These are phyloP conservation scores for Craseonycteris thonglongyai DNA, from an alignment of 2,113 vertebrate species.

Conservation along the genomic window DNA sequence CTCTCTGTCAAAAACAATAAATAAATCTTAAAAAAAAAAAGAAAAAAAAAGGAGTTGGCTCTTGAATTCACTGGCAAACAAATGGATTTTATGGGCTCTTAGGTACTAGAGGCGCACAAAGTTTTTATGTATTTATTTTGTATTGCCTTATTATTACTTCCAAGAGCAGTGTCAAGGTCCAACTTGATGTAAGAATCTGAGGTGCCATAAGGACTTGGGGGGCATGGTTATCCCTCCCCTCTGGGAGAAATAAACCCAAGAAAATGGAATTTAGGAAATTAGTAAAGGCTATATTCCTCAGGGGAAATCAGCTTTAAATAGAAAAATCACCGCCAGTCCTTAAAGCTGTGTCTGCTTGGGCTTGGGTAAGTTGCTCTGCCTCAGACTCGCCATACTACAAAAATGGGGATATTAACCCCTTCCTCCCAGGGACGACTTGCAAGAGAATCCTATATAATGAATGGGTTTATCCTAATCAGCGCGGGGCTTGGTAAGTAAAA, in stretches of 20 bases:
- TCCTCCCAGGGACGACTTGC: fast-evolving
- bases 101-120: neutral
- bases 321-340: neutral
- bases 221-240: neutral
- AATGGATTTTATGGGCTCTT: neutral
- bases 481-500: fast-evolving
- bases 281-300: neutral
- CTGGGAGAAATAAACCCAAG: neutral
- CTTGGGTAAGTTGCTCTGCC: neutral
- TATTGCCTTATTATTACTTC: neutral
- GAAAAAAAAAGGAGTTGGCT: neutral
- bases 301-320: neutral
- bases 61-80: neutral
- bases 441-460: neutral
- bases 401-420: neutral
- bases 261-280: neutral
- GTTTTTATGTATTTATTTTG: neutral
- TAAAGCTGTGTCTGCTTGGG: neutral
- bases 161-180: neutral
- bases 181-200: neutral
- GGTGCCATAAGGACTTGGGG: neutral
- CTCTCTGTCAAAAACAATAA: no score
- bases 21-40: neutral
- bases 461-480: neutral
- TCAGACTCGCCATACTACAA: neutral